phyloP scores from a whole-genome alignment of 2,888 invertebrate species.

The Diarsia mendica region DNA sequence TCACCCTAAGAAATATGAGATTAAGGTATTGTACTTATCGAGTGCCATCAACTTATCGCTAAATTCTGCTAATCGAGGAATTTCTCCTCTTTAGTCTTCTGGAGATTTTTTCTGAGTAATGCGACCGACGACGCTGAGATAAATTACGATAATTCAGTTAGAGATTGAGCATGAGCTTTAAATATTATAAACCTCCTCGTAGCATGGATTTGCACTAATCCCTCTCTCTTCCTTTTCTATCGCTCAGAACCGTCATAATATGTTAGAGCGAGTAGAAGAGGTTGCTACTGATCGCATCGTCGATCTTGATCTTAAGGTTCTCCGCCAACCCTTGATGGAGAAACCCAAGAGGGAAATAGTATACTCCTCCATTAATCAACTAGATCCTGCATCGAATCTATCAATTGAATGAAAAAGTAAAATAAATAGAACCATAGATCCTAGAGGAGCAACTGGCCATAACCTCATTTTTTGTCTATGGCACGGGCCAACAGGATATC shows the following conservation, averaged over 20 bases:
- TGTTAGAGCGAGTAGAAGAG: background rate
- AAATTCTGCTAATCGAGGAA: background rate
- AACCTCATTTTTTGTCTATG: constrained; percentile 61
- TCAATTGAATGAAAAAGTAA: constrained; percentile 32
- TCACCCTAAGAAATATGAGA: background rate
- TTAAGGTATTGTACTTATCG: background rate
- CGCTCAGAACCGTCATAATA: no score
- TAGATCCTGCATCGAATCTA: constrained; percentile 1
- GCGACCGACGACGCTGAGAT: background rate
- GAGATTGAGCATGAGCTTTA: no score
- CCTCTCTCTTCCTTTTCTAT: no score
- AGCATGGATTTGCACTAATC: no score
- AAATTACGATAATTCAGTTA: background rate
- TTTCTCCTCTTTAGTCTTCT: background rate
- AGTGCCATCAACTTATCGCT: background rate
- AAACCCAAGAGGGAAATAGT: background rate
- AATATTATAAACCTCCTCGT: no score
- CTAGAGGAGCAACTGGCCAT: constrained; percentile 54
- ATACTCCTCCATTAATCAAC: background rate
- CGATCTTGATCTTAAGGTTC: no score
- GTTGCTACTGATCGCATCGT: background rate
- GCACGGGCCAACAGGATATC: constrained; percentile 71
- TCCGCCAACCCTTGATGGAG: background rate
- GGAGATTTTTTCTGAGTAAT: background rate
- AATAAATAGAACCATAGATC: constrained; percentile 61